Percentiles rank a stretch among this genome's conserved stretches.
Conservation (phyloP, 2,888 invertebrate species). For the Drosophila maculinotata region DNA sequence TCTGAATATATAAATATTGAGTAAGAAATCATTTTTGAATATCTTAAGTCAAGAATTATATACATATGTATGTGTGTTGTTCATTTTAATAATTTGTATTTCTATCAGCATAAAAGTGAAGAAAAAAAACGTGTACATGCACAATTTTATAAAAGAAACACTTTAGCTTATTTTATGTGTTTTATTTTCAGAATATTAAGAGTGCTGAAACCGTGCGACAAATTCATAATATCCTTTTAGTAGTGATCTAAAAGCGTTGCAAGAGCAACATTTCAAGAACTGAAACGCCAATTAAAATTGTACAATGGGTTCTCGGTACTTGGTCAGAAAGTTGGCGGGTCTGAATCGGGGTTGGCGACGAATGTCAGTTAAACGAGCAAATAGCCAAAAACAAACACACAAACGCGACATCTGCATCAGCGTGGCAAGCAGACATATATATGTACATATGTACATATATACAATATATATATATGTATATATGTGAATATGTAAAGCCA, state of each 20-base stretch:
- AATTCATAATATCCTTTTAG: conserved; percentile 5
- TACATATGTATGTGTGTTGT: too few relatives aligned
- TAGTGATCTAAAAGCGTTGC: conserved; percentile 39
- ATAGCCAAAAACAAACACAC: conserved; percentile 63
- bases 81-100: too few relatives aligned
- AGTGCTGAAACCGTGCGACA: not conserved
- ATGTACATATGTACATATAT: conserved; percentile 10
- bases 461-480: not conserved
- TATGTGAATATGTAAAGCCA: conserved; percentile 35
- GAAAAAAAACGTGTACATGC: too few relatives aligned
- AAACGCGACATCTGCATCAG: conserved; percentile 61
- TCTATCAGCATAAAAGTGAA: too few relatives aligned
- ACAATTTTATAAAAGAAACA: too few relatives aligned
- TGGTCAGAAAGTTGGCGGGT: conserved; percentile 51
- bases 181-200: too few relatives aligned
- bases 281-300: conserved; percentile 77
- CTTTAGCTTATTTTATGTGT: too few relatives aligned
- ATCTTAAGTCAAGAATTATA: too few relatives aligned
- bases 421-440: conserved; percentile 13
- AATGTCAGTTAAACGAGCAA: conserved; percentile 75
- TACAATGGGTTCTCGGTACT: conserved; percentile 63
- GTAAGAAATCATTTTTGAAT: too few relatives aligned
- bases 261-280: conserved; percentile 76
- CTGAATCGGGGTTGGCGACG: conserved; percentile 45
- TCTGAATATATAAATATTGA: too few relatives aligned